phyloP scores from a whole-genome alignment of 2,888 invertebrate species.

The Mystacides longicornis region DNA sequence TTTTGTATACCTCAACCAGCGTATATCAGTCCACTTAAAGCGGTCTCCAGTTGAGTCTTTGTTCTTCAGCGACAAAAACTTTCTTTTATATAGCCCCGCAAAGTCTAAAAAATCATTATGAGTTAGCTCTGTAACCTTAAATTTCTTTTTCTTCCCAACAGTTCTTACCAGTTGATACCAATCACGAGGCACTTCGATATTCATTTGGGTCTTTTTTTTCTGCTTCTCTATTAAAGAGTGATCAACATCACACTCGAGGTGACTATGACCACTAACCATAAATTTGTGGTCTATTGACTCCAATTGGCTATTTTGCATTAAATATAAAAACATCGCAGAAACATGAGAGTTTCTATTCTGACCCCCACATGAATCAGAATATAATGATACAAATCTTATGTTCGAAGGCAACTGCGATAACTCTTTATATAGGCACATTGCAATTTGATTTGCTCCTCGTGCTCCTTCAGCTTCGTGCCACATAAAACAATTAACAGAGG shows the following conservation, averaged over 20 bases:
- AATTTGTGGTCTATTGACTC: neutral
- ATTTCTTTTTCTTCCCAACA: neutral
- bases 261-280: neutral
- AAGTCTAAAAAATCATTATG: neutral
- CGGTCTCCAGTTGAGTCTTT: no score
- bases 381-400: neutral
- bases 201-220: neutral
- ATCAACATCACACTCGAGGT: neutral
- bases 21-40: neutral
- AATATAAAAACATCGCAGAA: neutral
- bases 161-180: neutral
- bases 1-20: neutral
- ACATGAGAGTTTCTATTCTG: conserved; percentile 2
- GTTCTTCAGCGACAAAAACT: no score
- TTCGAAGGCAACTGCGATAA: neutral
- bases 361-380: neutral
- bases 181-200: neutral
- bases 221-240: neutral
- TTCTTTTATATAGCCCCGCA: neutral
- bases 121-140: neutral
- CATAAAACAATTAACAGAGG: neutral
- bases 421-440: neutral
- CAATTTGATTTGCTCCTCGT: conserved; percentile 1
- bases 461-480: neutral
- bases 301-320: neutral